A percentile compares a stretch with the other conserved stretches of the same genome.
These are phyloP conservation scores for Trilocha varians DNA, from an alignment of 2,888 invertebrate genomes.

Conservation along the genomic window DNA sequence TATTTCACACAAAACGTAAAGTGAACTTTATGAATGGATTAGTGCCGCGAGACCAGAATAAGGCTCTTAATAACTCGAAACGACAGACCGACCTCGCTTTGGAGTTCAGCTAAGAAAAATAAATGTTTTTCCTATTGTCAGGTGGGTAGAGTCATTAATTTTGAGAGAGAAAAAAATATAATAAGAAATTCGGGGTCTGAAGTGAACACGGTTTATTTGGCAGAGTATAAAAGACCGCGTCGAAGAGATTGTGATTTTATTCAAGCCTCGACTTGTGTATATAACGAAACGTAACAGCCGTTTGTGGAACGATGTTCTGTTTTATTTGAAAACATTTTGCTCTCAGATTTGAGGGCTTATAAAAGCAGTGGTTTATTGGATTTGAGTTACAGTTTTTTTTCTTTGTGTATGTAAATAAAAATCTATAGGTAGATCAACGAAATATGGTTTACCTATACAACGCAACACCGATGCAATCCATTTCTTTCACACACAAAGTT, in stretches of 20 bases:
- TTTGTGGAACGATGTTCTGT: neutral
- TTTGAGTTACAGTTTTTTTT: too few species aligned
- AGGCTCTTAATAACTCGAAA: constrained; percentile 2
- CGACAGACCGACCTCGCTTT: constrained; percentile 16
- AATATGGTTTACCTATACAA: too few species aligned
- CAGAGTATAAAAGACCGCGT: constrained; percentile 18
- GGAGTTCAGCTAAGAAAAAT: constrained; percentile 32
- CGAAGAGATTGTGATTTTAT: constrained; percentile 18
- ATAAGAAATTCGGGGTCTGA: constrained; percentile 15
- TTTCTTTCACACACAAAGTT: too few species aligned
- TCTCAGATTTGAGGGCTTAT: too few species aligned
- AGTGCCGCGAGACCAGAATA: neutral
- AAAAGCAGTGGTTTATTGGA: too few species aligned
- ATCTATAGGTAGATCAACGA: too few species aligned
- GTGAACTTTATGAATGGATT: neutral
- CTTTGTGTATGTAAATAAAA: too few species aligned
- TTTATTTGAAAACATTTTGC: too few species aligned
- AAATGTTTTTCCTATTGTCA: constrained; percentile 36
- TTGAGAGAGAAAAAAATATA: constrained; percentile 24
- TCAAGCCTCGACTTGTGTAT: constrained; percentile 10
- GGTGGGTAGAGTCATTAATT: constrained; percentile 41
- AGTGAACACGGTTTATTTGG: constrained; percentile 19
- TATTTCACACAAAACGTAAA: neutral
- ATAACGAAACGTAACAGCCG: neutral
- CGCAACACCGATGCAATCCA: too few species aligned